These are phyloP conservation scores for Heliconius hortense DNA, from an alignment of 2,888 invertebrate genomes.

Conservation along the genomic window DNA sequence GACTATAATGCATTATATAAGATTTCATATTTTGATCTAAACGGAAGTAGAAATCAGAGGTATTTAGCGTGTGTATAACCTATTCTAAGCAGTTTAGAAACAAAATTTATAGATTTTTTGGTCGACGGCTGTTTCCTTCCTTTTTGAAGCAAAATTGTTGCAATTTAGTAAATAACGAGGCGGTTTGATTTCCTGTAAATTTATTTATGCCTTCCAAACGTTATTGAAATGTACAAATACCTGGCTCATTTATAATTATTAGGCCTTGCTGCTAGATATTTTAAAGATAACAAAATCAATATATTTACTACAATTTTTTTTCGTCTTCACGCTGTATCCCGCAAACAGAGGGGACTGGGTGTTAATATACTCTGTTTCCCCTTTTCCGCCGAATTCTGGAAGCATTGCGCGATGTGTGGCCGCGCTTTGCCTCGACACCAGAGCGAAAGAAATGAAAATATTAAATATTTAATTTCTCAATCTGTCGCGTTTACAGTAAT, in stretches of 20 bases:
- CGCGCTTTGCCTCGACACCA: too few species aligned
- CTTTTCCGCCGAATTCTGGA: too few species aligned
- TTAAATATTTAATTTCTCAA: too few species aligned
- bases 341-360: too few species aligned
- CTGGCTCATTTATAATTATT: background rate
- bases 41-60: background rate
- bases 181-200: constrained; percentile 28
- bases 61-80: background rate
- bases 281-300: background rate
- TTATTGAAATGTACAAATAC: background rate
- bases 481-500: too few species aligned
- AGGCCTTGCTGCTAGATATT: background rate
- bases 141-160: constrained; percentile 27
- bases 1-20: background rate
- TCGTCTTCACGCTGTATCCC: too few species aligned
- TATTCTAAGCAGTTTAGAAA: background rate
- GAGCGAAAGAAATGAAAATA: too few species aligned
- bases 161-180: constrained; percentile 30
- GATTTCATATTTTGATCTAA: background rate
- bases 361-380: too few species aligned
- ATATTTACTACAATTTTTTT: background rate
- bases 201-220: constrained; percentile 32
- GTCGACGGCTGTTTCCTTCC: constrained; percentile 13
- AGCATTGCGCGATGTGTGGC: too few species aligned
- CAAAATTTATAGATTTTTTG: constrained; percentile 19